A percentile compares a stretch with the other conserved stretches of the same genome.
These are phyloP conservation scores for Platysternon megacephalum DNA, from an alignment of 2,113 vertebrate genomes.

Conservation along the genomic window DNA sequence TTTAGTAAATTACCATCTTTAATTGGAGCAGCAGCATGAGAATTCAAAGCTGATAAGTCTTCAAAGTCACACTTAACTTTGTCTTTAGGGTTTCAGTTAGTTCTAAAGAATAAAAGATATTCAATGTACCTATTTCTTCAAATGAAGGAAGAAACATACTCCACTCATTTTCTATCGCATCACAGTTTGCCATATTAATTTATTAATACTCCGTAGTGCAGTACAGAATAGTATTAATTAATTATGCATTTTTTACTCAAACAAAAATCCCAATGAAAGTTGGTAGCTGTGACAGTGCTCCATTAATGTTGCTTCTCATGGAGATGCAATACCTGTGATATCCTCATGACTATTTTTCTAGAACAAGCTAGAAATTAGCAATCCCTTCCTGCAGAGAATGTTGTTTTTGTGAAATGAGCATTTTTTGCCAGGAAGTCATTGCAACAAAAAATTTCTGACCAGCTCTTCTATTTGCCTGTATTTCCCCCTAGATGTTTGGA, in stretches of 20 bases:
- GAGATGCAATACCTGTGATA: background rate
- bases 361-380: no score
- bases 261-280: fast-evolving
- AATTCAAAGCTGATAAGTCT: background rate
- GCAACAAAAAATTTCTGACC: no score
- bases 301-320: background rate
- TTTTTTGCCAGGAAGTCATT: background rate
- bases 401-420: no score
- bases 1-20: background rate
- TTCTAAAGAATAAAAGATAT: background rate
- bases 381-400: no score
- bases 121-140: no score
- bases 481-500: background rate
- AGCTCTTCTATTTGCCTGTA: background rate
- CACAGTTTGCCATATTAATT: background rate
- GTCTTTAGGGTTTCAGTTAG: background rate
- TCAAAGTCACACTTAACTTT: background rate
- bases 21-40: background rate
- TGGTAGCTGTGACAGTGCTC: background rate
- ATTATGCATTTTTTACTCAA: background rate
- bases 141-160: background rate
- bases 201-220: fast-evolving
- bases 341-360: background rate
- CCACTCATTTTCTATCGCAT: background rate
- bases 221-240: background rate